Percentiles rank a stretch among this genome's conserved stretches.
Evolutionary conservation across 1,140 invertebrate genomes (phyloP).

Genomic region (Apocrypta bakeri): DNA sequence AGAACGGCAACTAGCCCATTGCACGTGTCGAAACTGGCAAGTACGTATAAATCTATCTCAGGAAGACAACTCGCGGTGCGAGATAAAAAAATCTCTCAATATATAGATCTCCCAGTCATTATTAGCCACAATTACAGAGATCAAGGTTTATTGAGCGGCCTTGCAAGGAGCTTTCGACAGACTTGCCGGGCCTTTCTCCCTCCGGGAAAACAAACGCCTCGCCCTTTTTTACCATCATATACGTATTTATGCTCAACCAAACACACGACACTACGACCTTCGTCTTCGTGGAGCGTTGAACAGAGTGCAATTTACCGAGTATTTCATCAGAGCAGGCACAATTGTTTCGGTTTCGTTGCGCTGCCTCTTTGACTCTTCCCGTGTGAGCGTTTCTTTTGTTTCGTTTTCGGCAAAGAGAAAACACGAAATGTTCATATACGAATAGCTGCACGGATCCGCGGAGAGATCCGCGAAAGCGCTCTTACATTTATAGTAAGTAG

Average conservation of each 20-base stretch:
- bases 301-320: background rate
- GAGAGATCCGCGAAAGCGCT: too few relatives aligned
- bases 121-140: background rate
- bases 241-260: background rate
- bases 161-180: too few relatives aligned
- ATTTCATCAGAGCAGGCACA: background rate
- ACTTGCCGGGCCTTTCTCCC: conserved; percentile 38
- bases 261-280: conserved; percentile 21
- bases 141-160: conserved; percentile 20
- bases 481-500: too few relatives aligned
- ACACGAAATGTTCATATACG: too few relatives aligned
- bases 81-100: background rate
- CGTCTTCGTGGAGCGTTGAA: too few relatives aligned
- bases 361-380: too few relatives aligned
- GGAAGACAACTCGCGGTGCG: background rate
- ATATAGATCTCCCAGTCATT: too few relatives aligned
- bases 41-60: background rate
- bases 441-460: too few relatives aligned
- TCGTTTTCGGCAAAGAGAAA: too few relatives aligned
- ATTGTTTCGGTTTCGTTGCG: background rate
- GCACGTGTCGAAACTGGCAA: too few relatives aligned
- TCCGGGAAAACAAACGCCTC: conserved; percentile 16
- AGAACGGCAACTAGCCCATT: too few relatives aligned
- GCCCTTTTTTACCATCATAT: conserved; percentile 39
- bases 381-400: too few relatives aligned